Base-by-base conservation (phyloP, 2,797 vertebrate genomes). In the Lates japonicus region DNA sequence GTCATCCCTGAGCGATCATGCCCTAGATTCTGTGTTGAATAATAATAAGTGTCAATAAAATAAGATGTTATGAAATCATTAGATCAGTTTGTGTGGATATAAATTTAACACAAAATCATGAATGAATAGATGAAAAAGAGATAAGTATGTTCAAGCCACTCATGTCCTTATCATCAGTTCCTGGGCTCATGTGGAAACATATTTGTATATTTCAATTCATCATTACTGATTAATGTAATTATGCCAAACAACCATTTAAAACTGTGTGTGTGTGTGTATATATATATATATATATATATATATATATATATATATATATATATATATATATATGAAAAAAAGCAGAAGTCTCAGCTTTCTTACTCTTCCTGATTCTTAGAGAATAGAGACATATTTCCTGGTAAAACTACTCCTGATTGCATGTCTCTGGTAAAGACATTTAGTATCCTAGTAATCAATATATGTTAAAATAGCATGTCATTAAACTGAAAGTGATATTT, bases 361-460 rank as follows among this genome's bases (percentile, higher is more conserved):
- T 2, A 14, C n/a, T 1, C 51, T 0, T 13, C n/a, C 6, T 49
- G 3, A 39, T 71, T 46, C 51, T 55, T 52, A 46, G 25, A 69
- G 81, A 83, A 73, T 44, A 42, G 19, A 62, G 7, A 49, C 39
- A 16, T 0, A 0, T 37, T 85, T 77, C 51, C 59, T 17, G n/a
- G 0, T 39, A 70, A 74, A 79, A 61, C 48, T 33, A 7, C 12
- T 12, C 17, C 31, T 10, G 60, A 49, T 2, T 17, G 8, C 60
- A 70, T 59, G 16, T 13, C 52, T 70, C 60, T 37, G 20, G 19
- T 25, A 41, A 73, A 63, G 22, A 55, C 35, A 48, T 1, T 42
- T 19, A 14, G 11, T 10, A 31, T 25, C 2, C 22, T 42, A 37
- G 73, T 2, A 72, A 82, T 85, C 37, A 83, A 20, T 78, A 64